phyloP scores from a whole-genome alignment of 2,888 invertebrate species.

The Azorinus chamasolen region DNA sequence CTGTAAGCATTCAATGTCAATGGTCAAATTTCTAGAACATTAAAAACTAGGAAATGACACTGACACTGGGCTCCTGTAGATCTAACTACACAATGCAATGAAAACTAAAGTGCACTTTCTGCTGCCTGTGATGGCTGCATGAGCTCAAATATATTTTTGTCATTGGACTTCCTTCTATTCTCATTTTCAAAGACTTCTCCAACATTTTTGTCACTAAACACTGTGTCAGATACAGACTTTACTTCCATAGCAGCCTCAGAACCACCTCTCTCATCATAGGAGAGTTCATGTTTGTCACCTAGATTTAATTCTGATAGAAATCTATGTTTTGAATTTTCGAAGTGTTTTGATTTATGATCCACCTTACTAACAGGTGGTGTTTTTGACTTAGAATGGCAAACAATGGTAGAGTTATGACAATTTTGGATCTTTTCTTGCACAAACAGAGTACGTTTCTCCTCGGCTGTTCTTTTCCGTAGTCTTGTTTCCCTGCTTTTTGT shows the following conservation, averaged over 20 bases:
- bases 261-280: not conserved
- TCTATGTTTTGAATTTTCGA: slow-evolving; percentile 48
- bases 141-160: slow-evolving; percentile 62
- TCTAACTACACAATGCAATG: too few species aligned
- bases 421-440: slow-evolving; percentile 58
- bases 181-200: slow-evolving; percentile 8
- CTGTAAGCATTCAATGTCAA: too few species aligned
- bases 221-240: not conserved
- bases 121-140: slow-evolving; percentile 48
- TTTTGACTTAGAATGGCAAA: slow-evolving; percentile 34
- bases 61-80: too few species aligned
- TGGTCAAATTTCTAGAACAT: too few species aligned
- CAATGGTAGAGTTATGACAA: slow-evolving; percentile 50
- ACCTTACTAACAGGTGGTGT: not conserved
- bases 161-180: slow-evolving; percentile 23
- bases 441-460: slow-evolving; percentile 55
- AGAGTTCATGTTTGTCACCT: slow-evolving; percentile 25
- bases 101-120: too few species aligned
- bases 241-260: not conserved
- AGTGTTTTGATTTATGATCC: slow-evolving; percentile 8
- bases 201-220: not conserved
- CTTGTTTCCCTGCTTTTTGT: slow-evolving; percentile 27
- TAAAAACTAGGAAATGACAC: too few species aligned
- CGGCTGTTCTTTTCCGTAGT: slow-evolving; percentile 50
- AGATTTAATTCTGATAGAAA: slow-evolving; percentile 54